A percentile compares a stretch with the other conserved stretches of the same genome.
Evolutionary conservation across 92 coral and sea anemone genomes (phyloP).

Genomic region (Hydrozoanthus gracilis): DNA sequence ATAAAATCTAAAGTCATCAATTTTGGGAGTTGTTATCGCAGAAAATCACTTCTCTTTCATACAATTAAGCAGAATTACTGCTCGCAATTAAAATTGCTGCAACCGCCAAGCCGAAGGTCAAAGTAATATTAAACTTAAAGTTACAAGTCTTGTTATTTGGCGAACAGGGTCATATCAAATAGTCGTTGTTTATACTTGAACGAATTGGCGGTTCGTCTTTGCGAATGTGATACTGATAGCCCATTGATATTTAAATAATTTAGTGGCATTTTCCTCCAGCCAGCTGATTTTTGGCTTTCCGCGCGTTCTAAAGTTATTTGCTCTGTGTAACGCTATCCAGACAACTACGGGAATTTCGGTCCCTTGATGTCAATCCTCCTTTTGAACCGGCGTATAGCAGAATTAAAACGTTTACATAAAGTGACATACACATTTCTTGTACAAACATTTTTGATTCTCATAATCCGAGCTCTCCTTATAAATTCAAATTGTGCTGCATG

Average conservation of each 20-base stretch:
- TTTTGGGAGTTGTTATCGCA: conserved; percentile 5
- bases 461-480: too few species aligned
- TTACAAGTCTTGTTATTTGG: too few species aligned
- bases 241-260: conserved; percentile 36
- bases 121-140: background rate
- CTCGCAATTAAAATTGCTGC: conserved; percentile 9
- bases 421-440: too few species aligned
- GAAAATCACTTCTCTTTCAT: background rate
- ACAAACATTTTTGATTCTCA: too few species aligned
- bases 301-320: background rate
- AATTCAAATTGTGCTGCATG: too few species aligned
- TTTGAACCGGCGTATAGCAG: too few species aligned
- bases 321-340: too few species aligned
- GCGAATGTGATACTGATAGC: conserved; percentile 28
- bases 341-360: too few species aligned
- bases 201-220: background rate
- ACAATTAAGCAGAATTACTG: background rate
- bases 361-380: too few species aligned
- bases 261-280: conserved; percentile 27
- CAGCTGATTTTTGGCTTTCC: conserved; percentile 14
- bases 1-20: background rate
- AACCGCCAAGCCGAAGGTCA: conserved; percentile 15
- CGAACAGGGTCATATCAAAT: too few species aligned
- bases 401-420: too few species aligned
- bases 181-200: background rate